Evolutionary conservation across 1,140 invertebrate genomes (phyloP), one percentile per base, ranked within the genome.

Genomic region (Stratiolaelaps scimitus): DNA sequence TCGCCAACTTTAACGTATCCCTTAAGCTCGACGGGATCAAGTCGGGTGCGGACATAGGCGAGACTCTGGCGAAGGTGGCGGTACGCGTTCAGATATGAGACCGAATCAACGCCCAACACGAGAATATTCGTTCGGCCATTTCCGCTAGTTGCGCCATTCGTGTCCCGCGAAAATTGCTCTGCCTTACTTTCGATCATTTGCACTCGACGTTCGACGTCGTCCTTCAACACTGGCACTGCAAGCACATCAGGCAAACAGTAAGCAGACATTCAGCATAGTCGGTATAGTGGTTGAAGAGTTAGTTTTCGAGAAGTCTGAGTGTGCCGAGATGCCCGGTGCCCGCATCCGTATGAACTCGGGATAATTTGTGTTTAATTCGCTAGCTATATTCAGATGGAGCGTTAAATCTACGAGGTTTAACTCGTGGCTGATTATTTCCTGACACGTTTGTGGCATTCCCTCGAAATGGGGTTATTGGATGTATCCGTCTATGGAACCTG

Each of bases 1-100:
- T 69, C 70, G 1, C 71, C 75, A n/a, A 75, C 69, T 68, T 75
- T 75, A 13, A 64, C 72, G 53, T 74, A 76, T 17, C 75, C 75
- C 30, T 68, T 66, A 15, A 72, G 64, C 17, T 73, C 71, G 23
- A 71, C 46, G 7, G 67, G 46, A 4, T 53, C 64, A 15, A 69
- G 53, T 10, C 56, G 66, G 20, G 23, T 70, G 68, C 66, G 23
- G 17, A 72, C 26, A 20, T 69, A 68, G 1, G 30, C 43, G 17
- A 60, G n/a, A 60, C 67, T 65, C 45, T 66, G 64, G 67, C 70
- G 66, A 70, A 77, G 74, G 69, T 76, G 71, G 23, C 73, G 64
- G 66, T 67, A 17, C 71, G 69, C 64, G 66, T 75, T 64, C 67
- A 67, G 65, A 74, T 71, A 56, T 70, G 69, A 70, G n/a, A 72